These are phyloP conservation scores for Ranitomeya imitator DNA, from an alignment of 2,113 vertebrate species.

Conservation along the genomic window DNA sequence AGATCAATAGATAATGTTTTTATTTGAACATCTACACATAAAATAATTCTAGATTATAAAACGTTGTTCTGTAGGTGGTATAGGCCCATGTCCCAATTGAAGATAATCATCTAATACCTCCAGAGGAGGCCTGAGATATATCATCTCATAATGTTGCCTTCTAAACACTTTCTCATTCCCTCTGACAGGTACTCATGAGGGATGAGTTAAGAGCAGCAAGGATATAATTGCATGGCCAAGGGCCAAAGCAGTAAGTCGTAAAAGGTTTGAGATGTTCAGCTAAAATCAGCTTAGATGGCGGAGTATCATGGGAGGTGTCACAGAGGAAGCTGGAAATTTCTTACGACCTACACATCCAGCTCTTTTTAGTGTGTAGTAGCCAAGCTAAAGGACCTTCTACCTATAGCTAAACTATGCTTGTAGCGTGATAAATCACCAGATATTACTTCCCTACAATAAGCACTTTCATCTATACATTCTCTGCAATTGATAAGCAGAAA, in stretches of 20 bases:
- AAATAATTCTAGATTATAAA: neutral
- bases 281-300: neutral
- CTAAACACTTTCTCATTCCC: constrained; percentile 11
- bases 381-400: neutral
- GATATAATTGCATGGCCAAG: constrained; percentile 40
- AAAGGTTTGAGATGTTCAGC: constrained; percentile 2
- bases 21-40: constrained; percentile 4
- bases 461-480: neutral
- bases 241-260: constrained; percentile 20
- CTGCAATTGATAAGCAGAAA: too few relatives aligned
- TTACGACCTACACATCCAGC: neutral
- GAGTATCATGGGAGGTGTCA: neutral
- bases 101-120: constrained; percentile 1
- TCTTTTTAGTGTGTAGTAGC: neutral
- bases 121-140: neutral
- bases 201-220: constrained; percentile 15
- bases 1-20: constrained; percentile 31
- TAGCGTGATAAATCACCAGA: neutral
- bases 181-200: neutral
- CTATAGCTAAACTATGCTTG: neutral
- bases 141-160: constrained; percentile 37
- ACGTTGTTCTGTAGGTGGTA: constrained; percentile 27
- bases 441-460: neutral
- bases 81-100: neutral
- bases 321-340: neutral